Evolutionary conservation across 1,140 invertebrate species (phyloP).

Genomic region (Argopecten irradians): DNA sequence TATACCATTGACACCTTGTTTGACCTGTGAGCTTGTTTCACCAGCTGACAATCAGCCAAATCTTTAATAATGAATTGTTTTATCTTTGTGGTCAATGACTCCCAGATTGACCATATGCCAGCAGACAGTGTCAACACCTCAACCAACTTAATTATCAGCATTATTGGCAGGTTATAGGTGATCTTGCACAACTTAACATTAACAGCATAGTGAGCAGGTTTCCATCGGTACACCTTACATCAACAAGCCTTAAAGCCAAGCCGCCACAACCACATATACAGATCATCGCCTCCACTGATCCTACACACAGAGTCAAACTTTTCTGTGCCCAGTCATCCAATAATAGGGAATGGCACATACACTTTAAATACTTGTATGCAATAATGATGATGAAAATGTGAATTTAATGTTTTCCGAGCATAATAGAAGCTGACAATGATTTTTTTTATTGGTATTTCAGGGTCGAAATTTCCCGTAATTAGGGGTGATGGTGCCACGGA

Average conservation of each 20-base stretch:
- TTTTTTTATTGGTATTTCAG: neutral
- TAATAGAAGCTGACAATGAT: neutral
- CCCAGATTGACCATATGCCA: neutral
- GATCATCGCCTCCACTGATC: neutral
- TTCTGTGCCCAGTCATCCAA: neutral
- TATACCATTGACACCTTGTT: neutral
- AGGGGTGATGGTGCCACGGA: neutral
- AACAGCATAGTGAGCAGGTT: neutral
- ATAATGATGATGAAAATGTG: neutral
- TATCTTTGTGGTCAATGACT: slow-evolving; percentile 5
- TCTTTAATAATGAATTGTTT: neutral
- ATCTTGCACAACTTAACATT: neutral
- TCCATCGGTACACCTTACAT: neutral
- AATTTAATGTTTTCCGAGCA: neutral
- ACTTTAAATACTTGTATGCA: neutral
- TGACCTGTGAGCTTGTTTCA: neutral
- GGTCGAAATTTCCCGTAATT: neutral
- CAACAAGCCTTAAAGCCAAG: neutral
- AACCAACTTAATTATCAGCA: neutral
- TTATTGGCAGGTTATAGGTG: neutral
- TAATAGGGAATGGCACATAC: neutral
- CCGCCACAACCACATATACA: neutral
- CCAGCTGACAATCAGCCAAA: neutral
- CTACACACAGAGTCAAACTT: no score
- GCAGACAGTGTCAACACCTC: slow-evolving; percentile 2